These are phyloP conservation scores for Tinea trinotella DNA, from an alignment of 2,888 invertebrate species.

Conservation along the genomic window DNA sequence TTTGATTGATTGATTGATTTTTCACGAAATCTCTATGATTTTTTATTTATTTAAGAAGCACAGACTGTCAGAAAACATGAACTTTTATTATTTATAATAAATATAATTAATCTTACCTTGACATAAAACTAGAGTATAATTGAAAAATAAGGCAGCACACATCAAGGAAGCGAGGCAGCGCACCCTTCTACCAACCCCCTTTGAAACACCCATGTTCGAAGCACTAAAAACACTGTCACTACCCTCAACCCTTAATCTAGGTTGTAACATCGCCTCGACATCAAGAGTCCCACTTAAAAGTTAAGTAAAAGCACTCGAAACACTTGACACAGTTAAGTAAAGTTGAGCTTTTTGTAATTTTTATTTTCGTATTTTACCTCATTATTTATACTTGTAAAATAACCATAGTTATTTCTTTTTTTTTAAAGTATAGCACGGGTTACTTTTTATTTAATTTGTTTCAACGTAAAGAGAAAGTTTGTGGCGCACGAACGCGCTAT, in stretches of 20 bases:
- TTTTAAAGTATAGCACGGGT: too few species aligned
- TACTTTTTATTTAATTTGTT: too few species aligned
- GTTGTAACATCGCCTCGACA: constrained; percentile 3
- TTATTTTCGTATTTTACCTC: too few species aligned
- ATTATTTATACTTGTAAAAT: too few species aligned
- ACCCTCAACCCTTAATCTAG: not conserved
- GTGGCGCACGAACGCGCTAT: not conserved
- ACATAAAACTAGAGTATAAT: not conserved
- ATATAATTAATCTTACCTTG: constrained; percentile 1
- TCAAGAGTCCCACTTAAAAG: not conserved
- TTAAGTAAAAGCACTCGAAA: not conserved
- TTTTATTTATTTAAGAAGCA: too few species aligned
- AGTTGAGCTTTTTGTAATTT: too few species aligned
- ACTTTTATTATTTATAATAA: not conserved
- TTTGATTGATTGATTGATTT: too few species aligned
- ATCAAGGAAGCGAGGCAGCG: not conserved
- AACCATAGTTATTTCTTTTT: too few species aligned
- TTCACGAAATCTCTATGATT: not conserved
- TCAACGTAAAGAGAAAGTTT: constrained; percentile 1
- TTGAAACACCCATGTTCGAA: constrained; percentile 8
- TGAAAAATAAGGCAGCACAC: not conserved
- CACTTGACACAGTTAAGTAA: not conserved
- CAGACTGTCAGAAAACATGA: too few species aligned
- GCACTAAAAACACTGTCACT: constrained; percentile 2
- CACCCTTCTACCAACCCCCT: not conserved